These are phyloP conservation scores for Malacoraja senta DNA, from an alignment of 2,797 vertebrate species.

Conservation along the genomic window DNA sequence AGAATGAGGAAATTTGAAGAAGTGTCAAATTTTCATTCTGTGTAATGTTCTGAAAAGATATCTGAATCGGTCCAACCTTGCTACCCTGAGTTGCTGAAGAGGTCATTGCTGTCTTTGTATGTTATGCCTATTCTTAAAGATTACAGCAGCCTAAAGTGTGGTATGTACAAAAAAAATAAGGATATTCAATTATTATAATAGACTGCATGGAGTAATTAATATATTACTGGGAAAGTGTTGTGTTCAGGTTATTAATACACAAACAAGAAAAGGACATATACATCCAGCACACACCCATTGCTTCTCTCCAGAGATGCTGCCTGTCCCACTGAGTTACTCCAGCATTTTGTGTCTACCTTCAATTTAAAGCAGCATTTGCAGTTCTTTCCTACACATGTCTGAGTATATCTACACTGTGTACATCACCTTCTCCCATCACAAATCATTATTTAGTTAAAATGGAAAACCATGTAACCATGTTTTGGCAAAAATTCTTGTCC, in stretches of 20 bases:
- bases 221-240: not conserved
- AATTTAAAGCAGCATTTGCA: no score
- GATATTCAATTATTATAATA: not conserved
- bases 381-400: no score
- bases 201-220: not conserved
- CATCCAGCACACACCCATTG: not conserved
- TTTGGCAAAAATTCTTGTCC: conserved; percentile 94
- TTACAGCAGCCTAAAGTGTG: not conserved
- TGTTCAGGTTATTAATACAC: not conserved
- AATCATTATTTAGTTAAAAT: not conserved
- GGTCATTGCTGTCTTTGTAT: not conserved
- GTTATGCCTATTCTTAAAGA: not conserved
- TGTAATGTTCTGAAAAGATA: not conserved
- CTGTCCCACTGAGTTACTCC: no score
- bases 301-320: no score
- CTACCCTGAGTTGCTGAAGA: not conserved
- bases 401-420: not conserved
- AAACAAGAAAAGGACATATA: not conserved
- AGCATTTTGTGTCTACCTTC: no score
- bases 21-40: not conserved
- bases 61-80: not conserved
- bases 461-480: conserved; percentile 59
- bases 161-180: not conserved
- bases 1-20: not conserved
- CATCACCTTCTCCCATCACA: not conserved